A percentile compares a stretch with the other conserved stretches of the same genome.
Evolutionary conservation across 2,797 vertebrate species (phyloP).

Genomic region (Dallia pectoralis): DNA sequence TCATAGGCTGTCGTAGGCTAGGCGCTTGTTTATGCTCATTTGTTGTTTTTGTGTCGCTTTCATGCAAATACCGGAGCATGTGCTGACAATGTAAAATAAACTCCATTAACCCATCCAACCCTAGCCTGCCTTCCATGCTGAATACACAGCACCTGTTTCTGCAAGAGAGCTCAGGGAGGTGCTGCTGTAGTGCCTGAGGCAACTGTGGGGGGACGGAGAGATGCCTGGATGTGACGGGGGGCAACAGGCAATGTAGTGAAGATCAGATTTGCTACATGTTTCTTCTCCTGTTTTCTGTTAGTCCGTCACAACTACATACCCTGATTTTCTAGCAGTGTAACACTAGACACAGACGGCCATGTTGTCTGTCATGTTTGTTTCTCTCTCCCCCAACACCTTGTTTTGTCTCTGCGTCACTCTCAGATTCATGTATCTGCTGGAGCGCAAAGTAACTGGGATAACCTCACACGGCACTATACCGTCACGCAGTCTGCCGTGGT

Average conservation of each 20-base stretch:
- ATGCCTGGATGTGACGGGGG: background rate
- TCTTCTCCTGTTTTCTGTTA: background rate
- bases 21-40: background rate
- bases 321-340: background rate
- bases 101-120: background rate
- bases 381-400: background rate
- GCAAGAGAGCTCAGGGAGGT: background rate
- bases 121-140: background rate
- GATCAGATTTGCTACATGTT: background rate
- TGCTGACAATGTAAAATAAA: background rate
- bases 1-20: background rate
- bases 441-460: constrained; percentile 8
- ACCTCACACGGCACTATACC: background rate
- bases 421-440: background rate
- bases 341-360: background rate
- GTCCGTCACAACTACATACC: background rate
- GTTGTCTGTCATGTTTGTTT: background rate
- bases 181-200: background rate
- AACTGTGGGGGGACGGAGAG: background rate
- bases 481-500: background rate
- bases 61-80: background rate
- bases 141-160: background rate
- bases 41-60: background rate
- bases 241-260: background rate
- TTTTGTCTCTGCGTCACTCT: background rate